Percentiles rank a stretch among this genome's conserved stretches.
Evolutionary conservation across 2,888 invertebrate genomes (phyloP).

Genomic region (Conus canariensis): DNA sequence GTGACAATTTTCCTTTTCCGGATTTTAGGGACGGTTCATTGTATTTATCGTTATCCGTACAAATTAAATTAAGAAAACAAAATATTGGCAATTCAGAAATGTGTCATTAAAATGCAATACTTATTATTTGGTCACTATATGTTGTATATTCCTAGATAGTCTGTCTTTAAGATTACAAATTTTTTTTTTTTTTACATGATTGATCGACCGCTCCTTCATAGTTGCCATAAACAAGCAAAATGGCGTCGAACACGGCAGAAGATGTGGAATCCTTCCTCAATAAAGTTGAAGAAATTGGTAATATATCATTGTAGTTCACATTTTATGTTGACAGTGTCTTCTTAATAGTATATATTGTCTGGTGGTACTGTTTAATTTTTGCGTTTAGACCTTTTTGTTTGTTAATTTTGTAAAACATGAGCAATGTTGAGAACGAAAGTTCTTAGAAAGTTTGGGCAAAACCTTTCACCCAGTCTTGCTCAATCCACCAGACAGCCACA

Average conservation of each 20-base stretch:
- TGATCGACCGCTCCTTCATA: slow-evolving; percentile 16
- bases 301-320: neutral
- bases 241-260: slow-evolving; percentile 53
- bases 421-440: neutral
- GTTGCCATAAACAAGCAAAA: slow-evolving; percentile 60
- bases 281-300: slow-evolving; percentile 72
- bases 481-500: too few species aligned
- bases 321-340: neutral
- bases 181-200: too few species aligned
- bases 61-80: neutral
- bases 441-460: too few species aligned
- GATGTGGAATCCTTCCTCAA: slow-evolving; percentile 58
- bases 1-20: slow-evolving; percentile 17
- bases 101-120: neutral
- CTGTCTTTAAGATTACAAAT: neutral
- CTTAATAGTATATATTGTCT: neutral
- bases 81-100: neutral
- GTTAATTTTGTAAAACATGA: neutral
- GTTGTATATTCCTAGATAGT: too few species aligned
- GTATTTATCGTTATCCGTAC: neutral
- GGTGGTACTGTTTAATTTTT: neutral
- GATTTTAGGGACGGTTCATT: slow-evolving; percentile 38
- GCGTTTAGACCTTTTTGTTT: neutral
- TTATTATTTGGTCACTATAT: too few species aligned
- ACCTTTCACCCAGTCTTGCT: too few species aligned